Conservation (phyloP, 2,113 vertebrate species). For the Chaetodon trifascialis region DNA sequence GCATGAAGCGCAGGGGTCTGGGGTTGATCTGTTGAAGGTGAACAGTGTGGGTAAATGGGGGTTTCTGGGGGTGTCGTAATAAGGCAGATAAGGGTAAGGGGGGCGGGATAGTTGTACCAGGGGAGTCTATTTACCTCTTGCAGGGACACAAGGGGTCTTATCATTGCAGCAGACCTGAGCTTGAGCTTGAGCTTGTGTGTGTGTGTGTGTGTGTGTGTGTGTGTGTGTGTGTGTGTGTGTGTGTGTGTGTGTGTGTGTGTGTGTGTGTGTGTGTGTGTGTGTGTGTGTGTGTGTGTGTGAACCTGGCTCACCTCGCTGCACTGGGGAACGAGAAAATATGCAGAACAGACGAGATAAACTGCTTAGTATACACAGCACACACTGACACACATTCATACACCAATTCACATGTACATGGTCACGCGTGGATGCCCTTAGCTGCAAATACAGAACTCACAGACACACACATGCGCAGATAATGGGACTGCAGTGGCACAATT, state of each 20-base stretch:
- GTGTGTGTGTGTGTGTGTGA: not conserved
- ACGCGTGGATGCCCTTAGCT: conserved; percentile 36
- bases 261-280: conserved; percentile 8
- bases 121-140: conserved; percentile 31
- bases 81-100: not conserved
- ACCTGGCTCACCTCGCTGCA: conserved; percentile 40
- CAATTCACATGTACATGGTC: conserved; percentile 41
- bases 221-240: not conserved
- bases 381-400: conserved; percentile 70
- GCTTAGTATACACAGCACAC: conserved; percentile 61
- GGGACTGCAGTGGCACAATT: not conserved
- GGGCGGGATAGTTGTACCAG: not conserved
- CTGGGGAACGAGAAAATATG: conserved; percentile 28
- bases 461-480: conserved; percentile 39
- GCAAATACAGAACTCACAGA: conserved; percentile 24
- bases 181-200: not conserved
- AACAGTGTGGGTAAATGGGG: conserved; percentile 28
- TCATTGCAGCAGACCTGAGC: conserved; percentile 46
- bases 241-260: no score
- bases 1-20: conserved; percentile 37
- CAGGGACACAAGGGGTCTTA: conserved; percentile 36
- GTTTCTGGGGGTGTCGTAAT: conserved; percentile 24
- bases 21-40: conserved; percentile 46
- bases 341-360: conserved; percentile 52
- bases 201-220: not conserved